Percentiles rank a stretch among this genome's conserved stretches.
phyloP scores from a whole-genome alignment of 2,888 invertebrate genomes.

The Synanthedon myopaeformis region DNA sequence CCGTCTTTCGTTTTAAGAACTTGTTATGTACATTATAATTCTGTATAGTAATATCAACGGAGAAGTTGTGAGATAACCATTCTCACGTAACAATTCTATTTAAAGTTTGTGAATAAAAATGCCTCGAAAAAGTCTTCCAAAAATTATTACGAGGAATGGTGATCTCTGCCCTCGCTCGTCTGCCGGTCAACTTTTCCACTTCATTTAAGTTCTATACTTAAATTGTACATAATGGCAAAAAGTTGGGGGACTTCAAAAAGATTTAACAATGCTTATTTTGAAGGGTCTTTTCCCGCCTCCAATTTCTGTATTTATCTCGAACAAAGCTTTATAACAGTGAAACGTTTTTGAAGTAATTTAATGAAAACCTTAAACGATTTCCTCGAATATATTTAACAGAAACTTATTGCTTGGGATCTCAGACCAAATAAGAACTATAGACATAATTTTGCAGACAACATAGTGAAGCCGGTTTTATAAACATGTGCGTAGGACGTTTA shows the following conservation, averaged over 20 bases:
- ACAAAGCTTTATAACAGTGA: slow-evolving; percentile 24
- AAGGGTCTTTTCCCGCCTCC: slow-evolving; percentile 41
- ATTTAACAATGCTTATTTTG: slow-evolving; percentile 68
- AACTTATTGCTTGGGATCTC: neutral
- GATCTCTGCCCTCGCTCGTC: slow-evolving; percentile 21
- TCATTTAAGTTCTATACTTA: slow-evolving; percentile 67
- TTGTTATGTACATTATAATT: no score
- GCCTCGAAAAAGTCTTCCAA: neutral
- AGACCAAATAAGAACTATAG: no score
- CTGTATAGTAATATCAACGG: no score
- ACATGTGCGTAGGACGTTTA: no score
- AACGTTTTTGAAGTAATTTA: neutral
- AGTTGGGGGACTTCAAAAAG: slow-evolving; percentile 58
- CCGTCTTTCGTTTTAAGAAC: no score
- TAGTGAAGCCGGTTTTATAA: no score
- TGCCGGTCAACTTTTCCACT: slow-evolving; percentile 63
- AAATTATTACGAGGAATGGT: slow-evolving; percentile 15
- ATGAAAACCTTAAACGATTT: neutral
- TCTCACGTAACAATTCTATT: no score
- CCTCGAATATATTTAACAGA: neutral
- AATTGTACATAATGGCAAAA: slow-evolving; percentile 62
- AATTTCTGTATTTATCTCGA: slow-evolving; percentile 41
- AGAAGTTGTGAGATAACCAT: no score
- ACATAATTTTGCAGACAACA: no score
- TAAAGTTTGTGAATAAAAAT: no score